These are phyloP conservation scores for Coremacera marginata DNA, from an alignment of 2,888 invertebrate species.

Conservation along the genomic window DNA sequence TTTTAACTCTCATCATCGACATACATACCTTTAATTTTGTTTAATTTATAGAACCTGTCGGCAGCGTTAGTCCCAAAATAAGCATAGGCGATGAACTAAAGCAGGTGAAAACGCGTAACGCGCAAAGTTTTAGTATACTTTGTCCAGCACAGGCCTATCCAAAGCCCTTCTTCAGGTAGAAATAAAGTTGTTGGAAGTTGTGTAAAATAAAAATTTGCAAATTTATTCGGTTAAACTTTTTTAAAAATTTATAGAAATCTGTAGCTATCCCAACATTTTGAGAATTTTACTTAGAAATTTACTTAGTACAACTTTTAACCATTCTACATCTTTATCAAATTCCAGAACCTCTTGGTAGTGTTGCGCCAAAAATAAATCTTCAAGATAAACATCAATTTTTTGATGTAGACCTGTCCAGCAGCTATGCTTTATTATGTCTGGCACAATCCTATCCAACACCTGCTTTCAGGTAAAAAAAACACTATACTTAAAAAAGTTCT, in stretches of 20 bases:
- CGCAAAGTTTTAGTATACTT: constrained; percentile 72
- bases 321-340: constrained; percentile 19
- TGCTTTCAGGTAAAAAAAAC: constrained; percentile 80
- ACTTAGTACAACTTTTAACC: no score
- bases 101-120: constrained; percentile 51
- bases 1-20: not conserved
- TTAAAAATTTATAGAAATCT: no score
- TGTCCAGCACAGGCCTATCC: constrained; percentile 82
- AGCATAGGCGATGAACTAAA: constrained; percentile 69
- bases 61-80: constrained; percentile 75
- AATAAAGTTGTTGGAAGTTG: no score
- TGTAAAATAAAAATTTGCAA: no score
- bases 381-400: constrained; percentile 70
- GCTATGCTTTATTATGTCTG: constrained; percentile 74
- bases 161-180: constrained; percentile 73
- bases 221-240: no score
- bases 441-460: constrained; percentile 80
- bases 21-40: not conserved
- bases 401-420: constrained; percentile 65
- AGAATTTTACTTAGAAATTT: no score
- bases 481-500: no score
- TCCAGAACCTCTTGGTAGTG: constrained; percentile 73
- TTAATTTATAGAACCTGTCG: constrained; percentile 71
- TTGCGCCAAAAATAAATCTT: constrained; percentile 75
- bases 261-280: no score